Evolutionary conservation across 2,113 vertebrate species (phyloP).

Genomic region (Ascaphus truei): DNA sequence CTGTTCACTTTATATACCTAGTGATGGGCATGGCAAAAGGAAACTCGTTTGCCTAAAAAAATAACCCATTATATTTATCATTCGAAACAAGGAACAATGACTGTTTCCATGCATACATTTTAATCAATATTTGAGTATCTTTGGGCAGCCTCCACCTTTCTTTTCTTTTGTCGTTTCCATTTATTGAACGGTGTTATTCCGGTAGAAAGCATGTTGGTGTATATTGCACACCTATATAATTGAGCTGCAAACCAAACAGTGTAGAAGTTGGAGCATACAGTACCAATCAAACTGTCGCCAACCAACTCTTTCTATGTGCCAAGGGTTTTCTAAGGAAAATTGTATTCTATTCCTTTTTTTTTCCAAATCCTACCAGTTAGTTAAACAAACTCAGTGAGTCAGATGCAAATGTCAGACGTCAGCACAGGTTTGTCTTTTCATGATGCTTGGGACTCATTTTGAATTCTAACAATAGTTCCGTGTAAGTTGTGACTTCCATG

Average conservation of each 20-base stretch:
- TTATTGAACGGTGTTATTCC: not conserved
- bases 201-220: no score
- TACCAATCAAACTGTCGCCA: not conserved
- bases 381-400: not conserved
- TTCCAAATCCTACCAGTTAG: not conserved
- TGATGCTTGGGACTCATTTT: no score
- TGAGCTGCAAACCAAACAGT: no score
- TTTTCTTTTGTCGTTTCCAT: not conserved
- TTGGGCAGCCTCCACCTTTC: not conserved
- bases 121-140: conserved; percentile 27
- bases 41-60: conserved; percentile 12
- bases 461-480: not conserved
- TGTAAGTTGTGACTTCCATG: not conserved
- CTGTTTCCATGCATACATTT: conserved; percentile 2
- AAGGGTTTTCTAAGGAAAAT: not conserved
- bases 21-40: not conserved
- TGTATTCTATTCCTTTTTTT: not conserved
- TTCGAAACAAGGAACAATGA: conserved; percentile 7
- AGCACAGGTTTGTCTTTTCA: no score
- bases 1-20: conserved; percentile 1
- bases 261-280: no score
- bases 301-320: not conserved
- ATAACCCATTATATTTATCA: not conserved
- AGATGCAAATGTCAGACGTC: not conserved
- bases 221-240: no score